Percentiles rank a stretch among this genome's conserved stretches.
Evolutionary conservation across 1,140 invertebrate genomes (phyloP).

Genomic region (Holotrichia oblita): DNA sequence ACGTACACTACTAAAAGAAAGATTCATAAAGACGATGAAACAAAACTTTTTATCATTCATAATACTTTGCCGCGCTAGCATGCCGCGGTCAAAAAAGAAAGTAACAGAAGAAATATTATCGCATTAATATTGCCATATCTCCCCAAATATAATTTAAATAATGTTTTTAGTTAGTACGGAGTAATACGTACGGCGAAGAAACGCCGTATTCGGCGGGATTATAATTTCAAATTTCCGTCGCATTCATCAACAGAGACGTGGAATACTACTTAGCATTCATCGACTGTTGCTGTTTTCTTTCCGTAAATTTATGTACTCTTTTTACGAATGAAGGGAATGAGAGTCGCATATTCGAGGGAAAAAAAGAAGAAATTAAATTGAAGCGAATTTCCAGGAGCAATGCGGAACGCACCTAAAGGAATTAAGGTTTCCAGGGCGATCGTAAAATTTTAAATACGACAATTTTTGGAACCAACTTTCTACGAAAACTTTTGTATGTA

Average conservation of each 20-base stretch:
- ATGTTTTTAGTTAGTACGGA: constrained; percentile 17
- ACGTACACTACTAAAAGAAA: background rate
- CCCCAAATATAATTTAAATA: constrained; percentile 28
- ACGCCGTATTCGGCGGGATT: constrained; percentile 9
- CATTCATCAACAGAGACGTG: constrained; percentile 34
- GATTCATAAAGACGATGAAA: background rate
- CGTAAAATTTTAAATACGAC: constrained; percentile 24
- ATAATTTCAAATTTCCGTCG: constrained; percentile 34
- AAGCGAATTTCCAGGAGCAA: background rate
- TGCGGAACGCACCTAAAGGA: constrained; percentile 11
- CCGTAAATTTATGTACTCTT: constrained; percentile 24
- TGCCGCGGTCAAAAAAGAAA: background rate
- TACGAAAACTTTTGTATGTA: background rate
- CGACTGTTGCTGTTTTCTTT: constrained; percentile 35
- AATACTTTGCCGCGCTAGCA: background rate
- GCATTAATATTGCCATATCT: constrained; percentile 31
- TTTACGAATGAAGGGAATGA: constrained; percentile 25
- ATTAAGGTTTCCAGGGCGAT: constrained; percentile 1
- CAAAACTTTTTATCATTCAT: constrained; percentile 16
- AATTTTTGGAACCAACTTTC: background rate
- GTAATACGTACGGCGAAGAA: background rate
- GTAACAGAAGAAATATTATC: constrained; percentile 24
- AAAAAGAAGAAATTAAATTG: constrained; percentile 12
- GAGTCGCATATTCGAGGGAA: background rate
- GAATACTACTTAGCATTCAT: constrained; percentile 32